Percentiles rank a stretch among this genome's conserved stretches.
These are phyloP conservation scores for Oligia latruncula DNA, from an alignment of 2,888 invertebrate species.

Conservation along the genomic window DNA sequence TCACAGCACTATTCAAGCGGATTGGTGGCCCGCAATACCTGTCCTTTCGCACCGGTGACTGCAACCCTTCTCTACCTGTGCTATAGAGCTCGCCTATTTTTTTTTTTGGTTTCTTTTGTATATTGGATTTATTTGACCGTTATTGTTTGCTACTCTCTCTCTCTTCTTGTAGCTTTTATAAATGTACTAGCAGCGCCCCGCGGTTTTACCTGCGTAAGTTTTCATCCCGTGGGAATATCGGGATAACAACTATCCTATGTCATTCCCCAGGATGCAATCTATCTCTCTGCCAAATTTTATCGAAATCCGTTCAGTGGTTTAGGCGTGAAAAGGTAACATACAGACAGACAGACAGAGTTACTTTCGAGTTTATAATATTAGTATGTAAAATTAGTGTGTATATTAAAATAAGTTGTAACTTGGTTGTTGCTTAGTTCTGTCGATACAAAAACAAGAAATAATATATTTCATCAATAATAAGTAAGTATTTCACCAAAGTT, in stretches of 20 bases:
- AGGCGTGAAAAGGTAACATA: too few species aligned
- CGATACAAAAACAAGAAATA: background rate
- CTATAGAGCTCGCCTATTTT: conserved; percentile 2
- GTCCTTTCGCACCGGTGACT: conserved; percentile 43
- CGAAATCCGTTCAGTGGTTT: too few species aligned
- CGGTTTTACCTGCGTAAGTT: too few species aligned
- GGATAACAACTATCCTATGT: too few species aligned
- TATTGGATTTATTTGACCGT: conserved; percentile 12
- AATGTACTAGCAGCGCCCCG: background rate
- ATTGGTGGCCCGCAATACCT: conserved; percentile 45
- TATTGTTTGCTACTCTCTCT: background rate
- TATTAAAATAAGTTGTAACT: background rate
- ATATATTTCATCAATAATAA: too few species aligned
- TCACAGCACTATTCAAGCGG: conserved; percentile 37
- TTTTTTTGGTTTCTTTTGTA: conserved; percentile 2
- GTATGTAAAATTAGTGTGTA: too few species aligned
- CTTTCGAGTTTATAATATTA: too few species aligned
- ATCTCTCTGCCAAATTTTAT: too few species aligned
- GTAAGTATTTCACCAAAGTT: background rate
- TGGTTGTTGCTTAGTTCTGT: background rate
- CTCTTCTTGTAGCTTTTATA: background rate
- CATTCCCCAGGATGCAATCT: too few species aligned
- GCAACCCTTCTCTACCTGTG: conserved; percentile 32
- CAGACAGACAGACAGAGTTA: too few species aligned
- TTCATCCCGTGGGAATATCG: too few species aligned